phyloP scores from a whole-genome alignment of 2,888 invertebrate genomes.

The Zhuqinia jingwanae region DNA sequence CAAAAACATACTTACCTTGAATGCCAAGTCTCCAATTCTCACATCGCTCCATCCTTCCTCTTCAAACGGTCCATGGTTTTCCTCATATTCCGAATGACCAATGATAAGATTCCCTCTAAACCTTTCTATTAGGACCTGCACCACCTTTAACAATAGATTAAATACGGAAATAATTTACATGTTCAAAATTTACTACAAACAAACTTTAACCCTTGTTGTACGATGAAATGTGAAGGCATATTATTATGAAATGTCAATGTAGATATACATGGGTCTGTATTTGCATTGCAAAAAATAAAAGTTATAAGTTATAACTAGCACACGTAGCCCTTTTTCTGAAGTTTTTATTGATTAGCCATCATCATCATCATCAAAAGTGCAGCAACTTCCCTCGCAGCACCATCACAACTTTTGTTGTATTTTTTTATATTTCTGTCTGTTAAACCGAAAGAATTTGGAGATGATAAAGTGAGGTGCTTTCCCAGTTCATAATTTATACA shows the following conservation, averaged over 20 bases:
- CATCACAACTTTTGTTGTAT: slow-evolving; percentile 36
- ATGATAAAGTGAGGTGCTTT: slow-evolving; percentile 47
- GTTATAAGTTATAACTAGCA: no score
- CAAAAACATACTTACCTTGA: slow-evolving; percentile 83
- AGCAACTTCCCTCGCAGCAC: background rate
- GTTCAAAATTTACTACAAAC: background rate
- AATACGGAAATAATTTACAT: background rate
- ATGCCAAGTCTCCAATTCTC: slow-evolving; percentile 85
- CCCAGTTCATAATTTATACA: slow-evolving; percentile 20
- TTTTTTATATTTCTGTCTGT: slow-evolving; percentile 8
- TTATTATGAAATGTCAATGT: no score
- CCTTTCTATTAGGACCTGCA: slow-evolving; percentile 86
- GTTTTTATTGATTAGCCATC: no score
- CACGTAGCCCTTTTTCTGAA: no score
- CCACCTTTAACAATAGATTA: slow-evolving; percentile 60
- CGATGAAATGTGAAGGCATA: no score
- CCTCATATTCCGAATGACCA: slow-evolving; percentile 44
- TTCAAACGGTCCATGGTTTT: slow-evolving; percentile 84
- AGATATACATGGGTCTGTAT: no score
- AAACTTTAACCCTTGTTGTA: no score
- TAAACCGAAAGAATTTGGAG: slow-evolving; percentile 8
- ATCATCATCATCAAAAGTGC: background rate
- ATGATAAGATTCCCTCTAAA: slow-evolving; percentile 95
- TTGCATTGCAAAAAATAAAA: no score
- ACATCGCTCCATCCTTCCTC: slow-evolving; percentile 88